Percentiles rank a stretch among this genome's conserved stretches.
Conservation (phyloP, 2,888 invertebrate species). For the Petrolisthes cinctipes region DNA sequence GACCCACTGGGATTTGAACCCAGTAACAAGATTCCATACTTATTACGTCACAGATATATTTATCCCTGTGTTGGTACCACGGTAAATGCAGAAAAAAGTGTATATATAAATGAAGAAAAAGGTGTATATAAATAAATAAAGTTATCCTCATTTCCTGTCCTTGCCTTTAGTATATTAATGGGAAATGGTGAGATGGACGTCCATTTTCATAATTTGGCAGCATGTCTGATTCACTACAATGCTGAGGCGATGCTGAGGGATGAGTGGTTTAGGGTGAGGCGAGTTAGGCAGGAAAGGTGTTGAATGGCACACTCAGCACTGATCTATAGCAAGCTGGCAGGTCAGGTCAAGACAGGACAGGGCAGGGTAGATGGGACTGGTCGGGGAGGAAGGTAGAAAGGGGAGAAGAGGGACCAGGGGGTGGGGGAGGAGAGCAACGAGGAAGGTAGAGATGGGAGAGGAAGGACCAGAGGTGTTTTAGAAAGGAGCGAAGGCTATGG, state of each 20-base stretch:
- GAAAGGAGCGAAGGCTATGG: background rate
- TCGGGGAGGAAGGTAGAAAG: background rate
- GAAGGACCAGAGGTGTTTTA: conserved; percentile 3
- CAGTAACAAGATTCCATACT: too few species aligned
- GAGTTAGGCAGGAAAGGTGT: background rate
- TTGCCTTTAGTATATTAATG: too few species aligned
- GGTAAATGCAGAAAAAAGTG: too few species aligned
- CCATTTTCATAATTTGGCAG: conserved; percentile 36
- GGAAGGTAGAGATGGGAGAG: background rate
- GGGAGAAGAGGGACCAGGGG: background rate
- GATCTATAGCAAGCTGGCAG: background rate
- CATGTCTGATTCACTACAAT: conserved; percentile 39
- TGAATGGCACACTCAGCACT: background rate
- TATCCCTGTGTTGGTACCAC: too few species aligned
- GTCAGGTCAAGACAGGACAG: background rate
- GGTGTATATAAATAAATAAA: too few species aligned
- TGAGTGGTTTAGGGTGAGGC: background rate
- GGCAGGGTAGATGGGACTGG: background rate
- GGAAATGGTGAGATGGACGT: conserved; percentile 23
- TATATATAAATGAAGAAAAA: too few species aligned
- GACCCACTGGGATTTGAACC: too few species aligned
- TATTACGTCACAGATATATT: too few species aligned
- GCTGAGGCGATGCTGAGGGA: background rate
- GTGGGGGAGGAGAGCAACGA: background rate
- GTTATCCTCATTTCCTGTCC: too few species aligned